Percentiles rank a stretch among this genome's conserved stretches.
phyloP scores from a whole-genome alignment of 2,888 invertebrate species.

The Drosophila hamatofila region DNA sequence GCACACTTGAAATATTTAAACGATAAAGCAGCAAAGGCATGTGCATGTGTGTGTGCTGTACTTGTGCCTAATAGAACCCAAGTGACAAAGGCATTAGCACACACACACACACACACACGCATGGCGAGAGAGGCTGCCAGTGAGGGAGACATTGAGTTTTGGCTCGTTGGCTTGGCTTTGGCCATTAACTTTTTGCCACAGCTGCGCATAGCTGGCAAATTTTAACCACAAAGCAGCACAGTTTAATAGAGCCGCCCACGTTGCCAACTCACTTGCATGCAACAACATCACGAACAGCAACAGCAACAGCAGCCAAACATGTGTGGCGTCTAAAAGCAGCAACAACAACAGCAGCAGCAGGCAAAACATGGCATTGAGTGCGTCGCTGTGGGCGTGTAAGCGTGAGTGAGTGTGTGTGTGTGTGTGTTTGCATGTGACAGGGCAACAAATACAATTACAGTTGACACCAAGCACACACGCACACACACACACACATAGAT shows the following conservation, averaged over 20 bases:
- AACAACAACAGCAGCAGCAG: conserved; percentile 1
- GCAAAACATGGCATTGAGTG: conserved; percentile 21
- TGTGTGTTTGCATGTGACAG: conserved; percentile 31
- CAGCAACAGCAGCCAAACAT: conserved; percentile 1
- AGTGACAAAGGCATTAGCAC: conserved; percentile 68
- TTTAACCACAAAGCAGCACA: conserved; percentile 59
- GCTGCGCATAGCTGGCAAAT: conserved; percentile 65
- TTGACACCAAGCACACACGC: conserved; percentile 44
- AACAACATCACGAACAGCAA: conserved; percentile 17
- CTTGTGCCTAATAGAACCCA: conserved; percentile 77
- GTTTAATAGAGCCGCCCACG: conserved; percentile 73
- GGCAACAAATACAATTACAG: conserved; percentile 61
- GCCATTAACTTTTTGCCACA: conserved; percentile 73
- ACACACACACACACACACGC: conserved; percentile 19
- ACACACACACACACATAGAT: conserved; percentile 1
- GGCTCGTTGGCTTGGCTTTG: conserved; percentile 44
- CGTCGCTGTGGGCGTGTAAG: conserved; percentile 14
- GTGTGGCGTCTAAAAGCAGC: conserved; percentile 6
- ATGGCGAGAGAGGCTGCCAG: not conserved
- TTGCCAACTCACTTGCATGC: conserved; percentile 58
- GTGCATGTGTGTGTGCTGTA: conserved; percentile 20
- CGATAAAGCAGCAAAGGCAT: conserved; percentile 66
- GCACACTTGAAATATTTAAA: conserved; percentile 74
- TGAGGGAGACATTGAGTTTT: not conserved
- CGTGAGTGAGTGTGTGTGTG: conserved; percentile 13